Base-by-base conservation (phyloP, 2,797 vertebrate species). In the Acomys russatus region DNA sequence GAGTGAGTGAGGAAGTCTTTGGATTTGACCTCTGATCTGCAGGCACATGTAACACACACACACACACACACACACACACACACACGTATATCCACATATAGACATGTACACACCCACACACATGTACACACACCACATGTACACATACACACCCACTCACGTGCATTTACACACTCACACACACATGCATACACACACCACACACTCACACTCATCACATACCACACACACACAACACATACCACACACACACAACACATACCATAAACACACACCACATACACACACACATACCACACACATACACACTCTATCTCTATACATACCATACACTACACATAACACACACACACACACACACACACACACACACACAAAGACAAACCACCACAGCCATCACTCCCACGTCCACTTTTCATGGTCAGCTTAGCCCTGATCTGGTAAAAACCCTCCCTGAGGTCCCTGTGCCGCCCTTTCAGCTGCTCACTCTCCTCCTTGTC, bases 391-490 rank as follows among this genome's bases (percentile, higher is more conserved):
- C 7, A 56, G 6, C 1, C 30, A 30, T 63, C 18, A 56, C 25
- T 44, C 35, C 18, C 25, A 76, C 2, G 25, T 25, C 59, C 7
- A 15, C n/a, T 64, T 85, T 63, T 64, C 51, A 8, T 64, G 56
- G 38, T 22, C 63, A 28, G 18, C 59, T 38, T 9, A 17, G 12
- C 22, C 30, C 9, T 2, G 88, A 23, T 35, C 64, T 44, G 18
- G 18, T 17, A 11, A 38, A 87, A 35, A 28, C 33, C 54, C 88
- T 64, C 4, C 63, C 77, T 0, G 0, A 17, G 61, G 59, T 82
- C 30, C 61, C 9, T 0, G n/a, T 15, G 35, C 18, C 14, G n/a
- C 1, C 2, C 35, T 20, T 0, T 35, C 6, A 35, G 33, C 30
- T 54, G 30, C 30, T 73, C 25, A n/a, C 66, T 8, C n/a, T 38